These are phyloP conservation scores for Fistularia tabacaria DNA, from an alignment of 2,797 vertebrate species.

Conservation along the genomic window DNA sequence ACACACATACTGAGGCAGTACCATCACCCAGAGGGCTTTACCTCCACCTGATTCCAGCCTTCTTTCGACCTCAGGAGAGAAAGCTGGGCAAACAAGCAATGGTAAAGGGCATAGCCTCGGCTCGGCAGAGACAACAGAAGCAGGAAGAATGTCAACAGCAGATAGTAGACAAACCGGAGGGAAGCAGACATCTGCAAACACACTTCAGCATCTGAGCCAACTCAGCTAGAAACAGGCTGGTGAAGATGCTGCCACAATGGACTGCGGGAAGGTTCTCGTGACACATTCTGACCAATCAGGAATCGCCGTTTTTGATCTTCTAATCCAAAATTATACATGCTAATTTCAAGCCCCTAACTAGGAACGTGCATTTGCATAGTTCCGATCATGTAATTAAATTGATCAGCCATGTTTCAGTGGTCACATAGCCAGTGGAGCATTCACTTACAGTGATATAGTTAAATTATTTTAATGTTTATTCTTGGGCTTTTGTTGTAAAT, in stretches of 20 bases:
- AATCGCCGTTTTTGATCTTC: neutral
- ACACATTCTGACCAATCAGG: neutral
- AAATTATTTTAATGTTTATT: no score
- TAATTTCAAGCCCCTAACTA: neutral
- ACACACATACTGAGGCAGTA: no score
- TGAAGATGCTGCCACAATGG: slow-evolving; percentile 13
- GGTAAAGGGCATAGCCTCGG: slow-evolving; percentile 41
- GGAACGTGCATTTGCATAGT: no score
- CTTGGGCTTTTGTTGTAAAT: no score
- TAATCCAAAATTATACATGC: neutral
- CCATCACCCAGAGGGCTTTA: neutral
- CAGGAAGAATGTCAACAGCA: slow-evolving; percentile 39
- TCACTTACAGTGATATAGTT: no score
- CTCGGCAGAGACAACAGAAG: slow-evolving; percentile 37
- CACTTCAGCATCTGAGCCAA: slow-evolving; percentile 21
- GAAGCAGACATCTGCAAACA: slow-evolving; percentile 25
- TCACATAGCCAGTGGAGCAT: no score
- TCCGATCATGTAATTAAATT: no score
- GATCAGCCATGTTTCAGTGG: no score
- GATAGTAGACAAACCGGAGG: slow-evolving; percentile 15
- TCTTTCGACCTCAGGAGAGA: slow-evolving; percentile 12
- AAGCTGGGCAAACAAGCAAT: slow-evolving; percentile 34
- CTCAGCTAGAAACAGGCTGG: neutral
- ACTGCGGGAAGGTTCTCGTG: neutral
- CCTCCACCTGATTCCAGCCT: slow-evolving; percentile 18